phyloP scores from a whole-genome alignment of 2,113 vertebrate genomes.

The Chroicocephalus ridibundus region DNA sequence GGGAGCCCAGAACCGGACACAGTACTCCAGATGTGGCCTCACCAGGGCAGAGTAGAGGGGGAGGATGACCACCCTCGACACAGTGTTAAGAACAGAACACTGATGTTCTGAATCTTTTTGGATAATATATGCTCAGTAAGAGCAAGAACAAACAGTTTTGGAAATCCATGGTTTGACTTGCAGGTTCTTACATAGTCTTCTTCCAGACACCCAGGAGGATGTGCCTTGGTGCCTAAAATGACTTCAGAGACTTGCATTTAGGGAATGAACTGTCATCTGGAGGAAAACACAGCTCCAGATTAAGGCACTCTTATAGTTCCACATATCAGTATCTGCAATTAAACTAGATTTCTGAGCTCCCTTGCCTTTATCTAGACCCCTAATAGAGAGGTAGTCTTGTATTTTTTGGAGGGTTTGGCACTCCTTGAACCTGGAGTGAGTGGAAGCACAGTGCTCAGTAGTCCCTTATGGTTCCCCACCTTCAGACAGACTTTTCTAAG shows the following conservation, averaged over 20 bases:
- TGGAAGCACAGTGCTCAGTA: background rate
- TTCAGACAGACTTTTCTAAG: background rate
- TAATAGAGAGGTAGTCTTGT: background rate
- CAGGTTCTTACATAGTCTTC: background rate
- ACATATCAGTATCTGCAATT: background rate
- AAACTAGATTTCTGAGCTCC: background rate
- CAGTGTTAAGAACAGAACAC: background rate
- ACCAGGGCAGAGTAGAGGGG: no score
- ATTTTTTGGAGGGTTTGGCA: background rate
- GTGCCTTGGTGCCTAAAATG: background rate
- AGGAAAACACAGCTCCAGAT: background rate
- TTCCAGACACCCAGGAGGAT: background rate
- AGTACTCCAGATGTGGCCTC: no score
- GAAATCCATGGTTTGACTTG: background rate
- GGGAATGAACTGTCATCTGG: background rate
- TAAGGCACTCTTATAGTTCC: background rate
- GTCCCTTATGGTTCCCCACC: background rate
- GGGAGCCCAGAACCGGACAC: no score
- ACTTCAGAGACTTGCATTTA: background rate
- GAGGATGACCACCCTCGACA: no score
- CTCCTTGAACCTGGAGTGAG: background rate
- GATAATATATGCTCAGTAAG: background rate
- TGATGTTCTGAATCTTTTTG: background rate
- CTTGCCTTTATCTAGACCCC: background rate
- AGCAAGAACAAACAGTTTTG: background rate